A percentile compares a stretch with the other conserved stretches of the same genome.
These are phyloP conservation scores for Scortum barcoo DNA, from an alignment of 2,113 vertebrate species.

Conservation along the genomic window DNA sequence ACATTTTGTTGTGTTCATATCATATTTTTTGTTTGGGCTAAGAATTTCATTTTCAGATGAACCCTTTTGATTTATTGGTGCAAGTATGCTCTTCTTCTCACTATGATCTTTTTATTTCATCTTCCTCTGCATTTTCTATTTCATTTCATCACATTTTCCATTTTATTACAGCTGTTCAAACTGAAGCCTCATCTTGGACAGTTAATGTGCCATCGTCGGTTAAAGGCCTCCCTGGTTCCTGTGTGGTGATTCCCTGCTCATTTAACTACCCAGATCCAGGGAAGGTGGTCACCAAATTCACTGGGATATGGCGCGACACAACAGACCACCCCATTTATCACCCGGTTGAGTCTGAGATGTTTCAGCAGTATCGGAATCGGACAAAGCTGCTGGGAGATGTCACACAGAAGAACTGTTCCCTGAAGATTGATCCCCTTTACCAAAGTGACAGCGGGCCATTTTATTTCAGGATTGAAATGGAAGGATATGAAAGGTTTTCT, in stretches of 20 bases:
- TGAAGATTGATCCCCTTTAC: constrained; percentile 73
- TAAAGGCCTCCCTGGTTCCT: constrained; percentile 74
- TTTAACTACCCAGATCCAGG: constrained; percentile 67
- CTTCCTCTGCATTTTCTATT: background rate
- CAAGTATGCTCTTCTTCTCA: background rate
- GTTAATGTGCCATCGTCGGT: constrained; percentile 56
- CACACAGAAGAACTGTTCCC: constrained; percentile 69
- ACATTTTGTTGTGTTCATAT: background rate
- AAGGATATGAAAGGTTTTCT: constrained; percentile 38
- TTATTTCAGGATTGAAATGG: constrained; percentile 78
- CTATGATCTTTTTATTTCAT: no score
- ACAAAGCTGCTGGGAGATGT: constrained; percentile 71
- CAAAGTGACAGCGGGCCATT: constrained; percentile 66
- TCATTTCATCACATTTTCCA: background rate
- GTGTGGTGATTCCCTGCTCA: constrained; percentile 80
- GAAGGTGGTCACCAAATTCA: background rate
- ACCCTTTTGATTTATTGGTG: background rate
- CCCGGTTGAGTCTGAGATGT: constrained; percentile 19
- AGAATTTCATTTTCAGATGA: no score
- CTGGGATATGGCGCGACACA: constrained; percentile 62
- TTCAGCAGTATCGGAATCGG: constrained; percentile 45
- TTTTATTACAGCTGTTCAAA: constrained; percentile 48
- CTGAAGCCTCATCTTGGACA: constrained; percentile 66
- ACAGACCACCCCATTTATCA: constrained; percentile 41
- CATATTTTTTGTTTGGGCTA: background rate